A percentile compares a stretch with the other conserved stretches of the same genome.
phyloP scores from a whole-genome alignment of 2,888 invertebrate genomes.

The Drosophila recens region DNA sequence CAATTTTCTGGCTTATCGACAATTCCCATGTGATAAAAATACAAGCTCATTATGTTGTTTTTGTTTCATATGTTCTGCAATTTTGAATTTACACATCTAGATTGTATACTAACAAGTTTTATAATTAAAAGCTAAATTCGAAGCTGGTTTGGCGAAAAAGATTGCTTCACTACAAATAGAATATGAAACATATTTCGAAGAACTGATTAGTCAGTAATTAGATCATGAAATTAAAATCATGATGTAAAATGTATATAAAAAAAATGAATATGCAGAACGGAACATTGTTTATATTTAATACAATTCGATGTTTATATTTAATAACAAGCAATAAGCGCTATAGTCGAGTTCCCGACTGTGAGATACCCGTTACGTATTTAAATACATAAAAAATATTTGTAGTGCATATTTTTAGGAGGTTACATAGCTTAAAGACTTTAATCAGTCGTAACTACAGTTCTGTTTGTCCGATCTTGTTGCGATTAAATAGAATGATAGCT shows the following conservation, averaged over 20 bases:
- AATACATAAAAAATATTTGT: too few relatives aligned
- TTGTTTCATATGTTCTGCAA: neutral
- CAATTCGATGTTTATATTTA: too few relatives aligned
- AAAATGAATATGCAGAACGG: neutral
- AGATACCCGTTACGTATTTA: too few relatives aligned
- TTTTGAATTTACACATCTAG: neutral
- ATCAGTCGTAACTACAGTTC: too few relatives aligned
- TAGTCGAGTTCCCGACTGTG: too few relatives aligned
- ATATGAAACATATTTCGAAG: neutral
- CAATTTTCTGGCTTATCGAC: neutral
- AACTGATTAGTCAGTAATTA: neutral
- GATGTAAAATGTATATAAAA: neutral
- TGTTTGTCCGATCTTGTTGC: too few relatives aligned
- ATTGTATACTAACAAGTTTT: neutral
- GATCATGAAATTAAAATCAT: neutral
- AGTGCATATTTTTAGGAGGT: too few relatives aligned
- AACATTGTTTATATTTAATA: too few relatives aligned
- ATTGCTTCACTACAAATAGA: neutral
- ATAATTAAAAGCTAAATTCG: constrained; percentile 1
- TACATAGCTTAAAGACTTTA: too few relatives aligned
- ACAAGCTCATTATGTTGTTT: neutral
- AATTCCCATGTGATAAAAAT: neutral
- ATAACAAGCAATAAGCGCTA: too few relatives aligned
- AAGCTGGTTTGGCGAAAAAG: neutral
- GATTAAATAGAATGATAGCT: too few relatives aligned